Base-by-base conservation (phyloP, 2,888 invertebrate species). In the Malthinus flaveolus region DNA sequence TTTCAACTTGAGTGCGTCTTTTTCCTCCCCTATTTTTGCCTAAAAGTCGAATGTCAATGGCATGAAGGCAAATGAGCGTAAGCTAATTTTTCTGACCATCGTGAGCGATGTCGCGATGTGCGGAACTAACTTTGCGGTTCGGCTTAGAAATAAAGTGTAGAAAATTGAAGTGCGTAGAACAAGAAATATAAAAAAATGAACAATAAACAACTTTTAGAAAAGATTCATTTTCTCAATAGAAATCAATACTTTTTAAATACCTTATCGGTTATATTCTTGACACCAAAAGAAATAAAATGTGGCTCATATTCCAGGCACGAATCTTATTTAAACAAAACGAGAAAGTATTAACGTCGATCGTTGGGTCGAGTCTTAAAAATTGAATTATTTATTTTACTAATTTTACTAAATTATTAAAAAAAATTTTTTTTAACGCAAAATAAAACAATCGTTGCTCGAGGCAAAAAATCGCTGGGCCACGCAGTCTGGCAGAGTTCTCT, bases 401-500 rank as follows among this genome's bases (percentile, higher is more conserved):
- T 2, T 23, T 23, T 23, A 5, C 23, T 23, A 48, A 11, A 48
- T 48, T 15, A 15, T 33, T 15, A 7, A 42, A 42, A 5, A 23
- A 23, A 11, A 42, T 2, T 23, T 23, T 3, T 23, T 23, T 23
- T 54, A 61, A 62, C 49, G 50, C 53, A 55, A 52, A 55, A 53
- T 58, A 56, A 51, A 59, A 42, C 13, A 42, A 42, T 1, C 23
- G 54, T 49, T 35, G 60, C 63, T 60, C 49, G 50, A 48, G 60
- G 61, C 56, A 39, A 39, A 59, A 65, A 55, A 62, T 60, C 56
- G 60, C 50, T 64, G 65, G 65, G 64, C 64, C 66, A 64, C 61
- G 66, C 66, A 61, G 66, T 66, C 66, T 66, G 66, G 66, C 57
- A 56, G 59, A 60, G 61, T 64, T 64, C 61, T 64, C 58, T 58